Evolutionary conservation across 2,888 invertebrate genomes (phyloP), one percentile per base, ranked within the genome.

Genomic region (Bedellia somnulentella): DNA sequence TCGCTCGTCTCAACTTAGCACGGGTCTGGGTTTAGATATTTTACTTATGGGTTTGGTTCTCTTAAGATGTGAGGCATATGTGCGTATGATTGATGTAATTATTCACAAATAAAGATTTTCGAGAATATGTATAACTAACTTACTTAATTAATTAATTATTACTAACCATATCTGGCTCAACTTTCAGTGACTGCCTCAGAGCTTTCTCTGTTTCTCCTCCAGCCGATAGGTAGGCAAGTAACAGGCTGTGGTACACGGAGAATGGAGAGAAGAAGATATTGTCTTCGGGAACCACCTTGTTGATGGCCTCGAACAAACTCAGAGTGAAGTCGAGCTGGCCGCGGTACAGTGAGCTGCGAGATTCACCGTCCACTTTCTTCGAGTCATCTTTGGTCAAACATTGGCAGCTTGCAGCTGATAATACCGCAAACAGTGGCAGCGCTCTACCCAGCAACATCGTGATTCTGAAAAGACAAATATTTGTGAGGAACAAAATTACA

Each of bases 261-360:
- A 89, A 87, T 0, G 93, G 93, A 4, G 93, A 93, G 59, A 90
- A 91, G 76, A 93, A 91, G 23, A 93, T 66, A 55, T 92, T 93
- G 41, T 86, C 85, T 24, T 80, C 71, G 1, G 84, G 81, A 38
- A 82, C 80, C 11, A 80, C 79, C 32, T 76, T 61, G 40, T 85
- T 83, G 38, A 86, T 81, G 11, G 82, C 79, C 39, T 82, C 81
- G 43, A 92, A 71, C 30, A 89, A 71, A 27, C 82, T 80, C 30
- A 90, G 57, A 0, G 89, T 85, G 48, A 91, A 91, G 31, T 78
- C 80, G 44, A 90, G 49, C 44, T 75, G 75, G n/a, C 73, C 75
- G 10, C 44, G 54, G 42, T 75, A 75, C 5, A 73, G 57, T 2
- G 44, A 45, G 32, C 43, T 49, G 6, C 64, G 45, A 3, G 64